A percentile compares a stretch with the other conserved stretches of the same genome.
These are phyloP conservation scores for Pedetes capensis DNA, from an alignment of 2,113 vertebrate species.

Conservation along the genomic window DNA sequence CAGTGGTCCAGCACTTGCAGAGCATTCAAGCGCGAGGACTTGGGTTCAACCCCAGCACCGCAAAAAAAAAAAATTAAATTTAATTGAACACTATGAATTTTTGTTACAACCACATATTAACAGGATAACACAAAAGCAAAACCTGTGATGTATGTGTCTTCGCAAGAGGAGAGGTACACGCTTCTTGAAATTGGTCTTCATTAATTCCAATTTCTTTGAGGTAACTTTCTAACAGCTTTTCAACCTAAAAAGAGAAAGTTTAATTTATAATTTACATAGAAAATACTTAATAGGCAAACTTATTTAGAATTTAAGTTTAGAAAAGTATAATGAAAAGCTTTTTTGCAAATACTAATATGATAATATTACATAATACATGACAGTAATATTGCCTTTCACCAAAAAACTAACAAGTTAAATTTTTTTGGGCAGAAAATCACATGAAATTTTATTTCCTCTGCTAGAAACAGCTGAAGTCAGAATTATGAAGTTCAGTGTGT, in stretches of 20 bases:
- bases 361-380: not conserved
- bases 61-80: no score
- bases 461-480: constrained; percentile 10
- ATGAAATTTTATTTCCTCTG: constrained; percentile 38
- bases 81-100: not conserved
- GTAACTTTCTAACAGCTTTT: constrained; percentile 92
- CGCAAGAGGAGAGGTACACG: constrained; percentile 93
- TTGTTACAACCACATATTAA: constrained; percentile 25
- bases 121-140: constrained; percentile 46
- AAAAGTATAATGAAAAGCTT: constrained; percentile 24
- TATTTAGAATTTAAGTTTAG: no score
- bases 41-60: no score
- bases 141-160: constrained; percentile 94
- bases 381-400: constrained; percentile 11
- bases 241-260: constrained; percentile 86
- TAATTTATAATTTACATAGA: constrained; percentile 43
- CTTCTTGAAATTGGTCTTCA: constrained; percentile 95
- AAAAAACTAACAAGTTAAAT: constrained; percentile 25
- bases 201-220: constrained; percentile 97
- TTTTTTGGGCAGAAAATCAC: constrained; percentile 2
- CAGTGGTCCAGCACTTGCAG: no score
- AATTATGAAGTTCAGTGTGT: not conserved
- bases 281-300: no score
- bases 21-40: no score
- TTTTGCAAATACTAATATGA: constrained; percentile 30